Evolutionary conservation across 2,797 vertebrate species (phyloP).

Genomic region (Zenarchopterus dispar): DNA sequence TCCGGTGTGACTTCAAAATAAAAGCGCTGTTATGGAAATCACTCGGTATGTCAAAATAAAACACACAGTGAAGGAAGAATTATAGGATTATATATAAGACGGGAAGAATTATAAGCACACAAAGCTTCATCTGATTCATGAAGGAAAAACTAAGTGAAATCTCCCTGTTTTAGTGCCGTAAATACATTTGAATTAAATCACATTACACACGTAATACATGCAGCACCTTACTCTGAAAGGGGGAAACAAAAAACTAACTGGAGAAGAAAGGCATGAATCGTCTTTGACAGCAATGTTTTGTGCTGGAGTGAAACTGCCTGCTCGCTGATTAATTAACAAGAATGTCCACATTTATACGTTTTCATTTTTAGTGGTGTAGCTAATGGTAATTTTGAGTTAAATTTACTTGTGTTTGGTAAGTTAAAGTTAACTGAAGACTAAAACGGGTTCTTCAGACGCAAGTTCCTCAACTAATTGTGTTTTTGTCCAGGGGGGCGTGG

Average conservation of each 20-base stretch:
- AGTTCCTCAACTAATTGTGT: neutral
- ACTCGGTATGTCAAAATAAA: too few species aligned
- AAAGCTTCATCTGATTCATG: neutral
- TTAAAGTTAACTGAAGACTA: too few species aligned
- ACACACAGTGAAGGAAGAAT: too few species aligned
- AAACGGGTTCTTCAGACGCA: too few species aligned
- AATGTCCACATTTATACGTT: constrained; percentile 17
- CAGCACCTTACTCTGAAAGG: constrained; percentile 17
- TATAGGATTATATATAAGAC: too few species aligned
- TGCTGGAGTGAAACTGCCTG: constrained; percentile 37
- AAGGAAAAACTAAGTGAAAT: too few species aligned
- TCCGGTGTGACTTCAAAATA: too few species aligned
- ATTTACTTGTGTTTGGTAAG: neutral
- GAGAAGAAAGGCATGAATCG: constrained; percentile 31
- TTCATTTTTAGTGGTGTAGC: neutral
- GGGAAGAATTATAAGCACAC: neutral
- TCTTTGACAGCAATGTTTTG: constrained; percentile 33
- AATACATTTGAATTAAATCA: neutral
- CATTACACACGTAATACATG: neutral
- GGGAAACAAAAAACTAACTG: constrained; percentile 11
- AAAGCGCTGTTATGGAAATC: too few species aligned
- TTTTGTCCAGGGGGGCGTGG: constrained; percentile 82
- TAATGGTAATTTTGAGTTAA: neutral
- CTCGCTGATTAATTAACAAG: constrained; percentile 11
- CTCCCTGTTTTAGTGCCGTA: constrained; percentile 1